Base-by-base conservation (phyloP, 2,888 invertebrate species). In the Plebejus melissa region DNA sequence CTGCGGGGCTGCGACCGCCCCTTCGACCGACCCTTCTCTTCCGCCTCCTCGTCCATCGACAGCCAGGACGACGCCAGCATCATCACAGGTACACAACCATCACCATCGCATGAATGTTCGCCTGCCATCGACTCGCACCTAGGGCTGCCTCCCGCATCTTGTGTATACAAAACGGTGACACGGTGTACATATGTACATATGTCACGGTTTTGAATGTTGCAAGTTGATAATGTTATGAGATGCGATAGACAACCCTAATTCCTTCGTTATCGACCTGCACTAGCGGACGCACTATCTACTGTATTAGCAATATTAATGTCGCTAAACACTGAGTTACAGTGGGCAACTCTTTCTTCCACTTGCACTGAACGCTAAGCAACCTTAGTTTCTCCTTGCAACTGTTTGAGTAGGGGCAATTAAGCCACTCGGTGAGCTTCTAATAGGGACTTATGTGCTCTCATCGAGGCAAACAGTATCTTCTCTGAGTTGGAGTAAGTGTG, bases 1-100 rank as follows among this genome's bases (percentile, higher is more conserved):
- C 89, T 94, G 82, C 92, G 93, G 76, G 54, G 54, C 54, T 54
- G 54, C 54, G 54, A 54, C 4, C 90, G 88, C 81, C 89, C 93
- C 87, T 94, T 89, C 85, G 97, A 97, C 89, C 95, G 97, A 81
- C 97, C 97, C 82, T 98, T 97, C 95, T 97, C 97, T 88, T 98
- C 98, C 79, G 98, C 97, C 80, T 97, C 97, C 83, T 97, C 97
- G 85, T 97, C 97, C 91, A 95, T 98, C 85, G 94, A 94, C 82
- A 95, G 94, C 88, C 96, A 96, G 88, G 96, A 96, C 86, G 96
- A 97, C 86, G 97, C 97, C 90, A 97, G 97, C 94, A 97, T 97
- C 88, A 95, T 97, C 84, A 97, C 97, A 96, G 97, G 97, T 97
- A 96, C 82, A 88, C 93, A 93, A 93, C 93, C 93, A 93, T 93